phyloP scores from a whole-genome alignment of 2,797 vertebrate species.

The Podargus strigoides region DNA sequence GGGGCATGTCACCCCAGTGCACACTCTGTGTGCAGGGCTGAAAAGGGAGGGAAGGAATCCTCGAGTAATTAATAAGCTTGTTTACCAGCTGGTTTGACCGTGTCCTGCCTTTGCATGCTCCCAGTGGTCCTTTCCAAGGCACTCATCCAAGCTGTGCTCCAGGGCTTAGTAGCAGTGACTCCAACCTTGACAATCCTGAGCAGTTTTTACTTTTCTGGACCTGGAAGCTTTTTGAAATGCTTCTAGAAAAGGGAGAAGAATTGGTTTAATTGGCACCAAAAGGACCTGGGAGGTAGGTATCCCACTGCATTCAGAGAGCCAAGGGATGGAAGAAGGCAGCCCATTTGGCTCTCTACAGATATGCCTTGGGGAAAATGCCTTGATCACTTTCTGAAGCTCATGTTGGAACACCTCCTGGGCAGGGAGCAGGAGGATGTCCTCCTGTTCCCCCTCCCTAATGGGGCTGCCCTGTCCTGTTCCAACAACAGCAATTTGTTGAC shows the following conservation, averaged over 20 bases:
- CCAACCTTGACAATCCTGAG: neutral
- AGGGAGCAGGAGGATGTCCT: neutral
- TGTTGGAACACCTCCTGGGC: neutral
- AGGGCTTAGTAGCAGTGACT: neutral
- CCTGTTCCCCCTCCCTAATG: neutral
- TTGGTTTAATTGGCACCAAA: neutral
- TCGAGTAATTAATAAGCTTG: neutral
- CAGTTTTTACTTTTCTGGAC: neutral
- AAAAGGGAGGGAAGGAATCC: neutral
- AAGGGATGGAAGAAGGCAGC: neutral
- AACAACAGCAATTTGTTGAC: neutral
- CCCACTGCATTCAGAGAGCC: neutral
- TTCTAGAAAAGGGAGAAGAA: neutral
- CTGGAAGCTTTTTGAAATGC: neutral
- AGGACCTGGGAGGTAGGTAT: neutral
- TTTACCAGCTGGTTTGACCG: neutral
- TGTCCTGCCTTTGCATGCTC: neutral
- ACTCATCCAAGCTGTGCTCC: neutral
- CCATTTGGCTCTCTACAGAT: neutral
- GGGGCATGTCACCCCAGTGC: neutral
- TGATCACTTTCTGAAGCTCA: neutral
- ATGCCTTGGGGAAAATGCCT: neutral
- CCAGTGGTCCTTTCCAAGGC: neutral
- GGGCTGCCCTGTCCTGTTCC: neutral
- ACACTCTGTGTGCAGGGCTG: neutral